Percentiles rank a stretch among this genome's conserved stretches.
These are phyloP conservation scores for Rhadinocentrus ornatus DNA, from an alignment of 2,797 vertebrate genomes.

Conservation along the genomic window DNA sequence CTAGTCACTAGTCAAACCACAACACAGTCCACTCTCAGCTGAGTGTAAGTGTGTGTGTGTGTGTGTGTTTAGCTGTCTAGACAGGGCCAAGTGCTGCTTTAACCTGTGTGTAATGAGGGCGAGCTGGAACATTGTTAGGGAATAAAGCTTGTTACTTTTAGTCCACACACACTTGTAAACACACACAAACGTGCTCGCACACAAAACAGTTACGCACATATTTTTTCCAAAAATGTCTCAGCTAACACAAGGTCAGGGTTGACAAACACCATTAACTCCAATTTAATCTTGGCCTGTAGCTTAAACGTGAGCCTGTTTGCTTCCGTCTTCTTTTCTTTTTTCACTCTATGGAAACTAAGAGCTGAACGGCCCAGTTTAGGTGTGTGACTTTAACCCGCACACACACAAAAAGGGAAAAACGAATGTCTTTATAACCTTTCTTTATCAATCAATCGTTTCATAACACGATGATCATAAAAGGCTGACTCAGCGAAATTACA, in stretches of 20 bases:
- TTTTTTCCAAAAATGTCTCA: conserved; percentile 66
- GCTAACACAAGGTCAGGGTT: conserved; percentile 69
- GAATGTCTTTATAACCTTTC: conserved; percentile 7
- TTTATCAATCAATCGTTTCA: not conserved
- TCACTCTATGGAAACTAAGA: conserved; percentile 49
- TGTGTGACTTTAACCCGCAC: conserved; percentile 38
- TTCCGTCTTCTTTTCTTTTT: conserved; percentile 33
- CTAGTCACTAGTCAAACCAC: conserved; percentile 42
- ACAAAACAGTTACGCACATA: conserved; percentile 38
- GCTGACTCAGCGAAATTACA: too few species aligned
- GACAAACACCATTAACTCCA: conserved; percentile 79
- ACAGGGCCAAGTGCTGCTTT: conserved; percentile 74
- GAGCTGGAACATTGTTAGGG: conserved; percentile 77
- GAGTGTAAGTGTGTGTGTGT: not conserved
- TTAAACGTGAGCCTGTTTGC: conserved; percentile 51
- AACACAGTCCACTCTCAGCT: conserved; percentile 42
- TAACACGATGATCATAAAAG: too few species aligned
- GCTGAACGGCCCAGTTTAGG: conserved; percentile 22
- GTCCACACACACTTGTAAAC: conserved; percentile 60
- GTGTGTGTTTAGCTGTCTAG: conserved; percentile 62
- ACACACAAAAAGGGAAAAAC: not conserved
- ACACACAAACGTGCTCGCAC: conserved; percentile 43
- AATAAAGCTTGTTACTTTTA: conserved; percentile 82
- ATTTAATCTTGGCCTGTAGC: conserved; percentile 66
- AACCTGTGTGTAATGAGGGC: conserved; percentile 84